These are phyloP conservation scores for Ichneumon xanthorius DNA, from an alignment of 2,888 invertebrate species.

Conservation along the genomic window DNA sequence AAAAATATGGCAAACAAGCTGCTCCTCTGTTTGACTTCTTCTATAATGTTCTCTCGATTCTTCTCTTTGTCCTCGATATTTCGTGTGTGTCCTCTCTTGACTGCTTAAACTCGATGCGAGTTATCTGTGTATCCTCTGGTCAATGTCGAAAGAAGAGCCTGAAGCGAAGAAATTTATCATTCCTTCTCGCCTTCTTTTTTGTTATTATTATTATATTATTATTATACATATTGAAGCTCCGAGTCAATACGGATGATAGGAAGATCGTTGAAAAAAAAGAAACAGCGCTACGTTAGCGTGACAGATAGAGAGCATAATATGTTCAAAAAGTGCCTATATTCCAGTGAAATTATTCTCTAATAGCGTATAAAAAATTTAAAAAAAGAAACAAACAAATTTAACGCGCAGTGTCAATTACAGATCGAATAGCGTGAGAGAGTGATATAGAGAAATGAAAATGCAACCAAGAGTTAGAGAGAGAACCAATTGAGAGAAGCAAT, in stretches of 20 bases:
- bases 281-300: conserved; percentile 43
- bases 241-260: conserved; percentile 44
- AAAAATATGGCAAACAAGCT: conserved; percentile 21
- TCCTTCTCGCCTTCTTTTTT: conserved; percentile 41
- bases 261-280: conserved; percentile 50
- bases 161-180: conserved; percentile 15
- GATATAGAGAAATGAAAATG: conserved; percentile 40
- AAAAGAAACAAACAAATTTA: conserved; percentile 58
- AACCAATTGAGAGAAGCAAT: conserved; percentile 64
- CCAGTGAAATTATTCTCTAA: conserved; percentile 71
- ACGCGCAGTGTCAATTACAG: conserved; percentile 68
- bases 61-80: conserved; percentile 66
- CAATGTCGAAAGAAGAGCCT: conserved; percentile 48
- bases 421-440: conserved; percentile 60
- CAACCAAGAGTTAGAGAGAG: conserved; percentile 53
- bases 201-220: conserved; percentile 32
- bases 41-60: conserved; percentile 66
- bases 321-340: conserved; percentile 79
- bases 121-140: conserved; percentile 61
- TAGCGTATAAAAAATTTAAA: conserved; percentile 57
- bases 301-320: conserved; percentile 64
- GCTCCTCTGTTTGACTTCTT: conserved; percentile 17
- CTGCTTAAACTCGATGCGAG: conserved; percentile 62
- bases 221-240: conserved; percentile 53
- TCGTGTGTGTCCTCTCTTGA: conserved; percentile 65